A percentile compares a stretch with the other conserved stretches of the same genome.
Conservation (phyloP, 64 coral and sea anemone genomes). For the Actinia equina region DNA sequence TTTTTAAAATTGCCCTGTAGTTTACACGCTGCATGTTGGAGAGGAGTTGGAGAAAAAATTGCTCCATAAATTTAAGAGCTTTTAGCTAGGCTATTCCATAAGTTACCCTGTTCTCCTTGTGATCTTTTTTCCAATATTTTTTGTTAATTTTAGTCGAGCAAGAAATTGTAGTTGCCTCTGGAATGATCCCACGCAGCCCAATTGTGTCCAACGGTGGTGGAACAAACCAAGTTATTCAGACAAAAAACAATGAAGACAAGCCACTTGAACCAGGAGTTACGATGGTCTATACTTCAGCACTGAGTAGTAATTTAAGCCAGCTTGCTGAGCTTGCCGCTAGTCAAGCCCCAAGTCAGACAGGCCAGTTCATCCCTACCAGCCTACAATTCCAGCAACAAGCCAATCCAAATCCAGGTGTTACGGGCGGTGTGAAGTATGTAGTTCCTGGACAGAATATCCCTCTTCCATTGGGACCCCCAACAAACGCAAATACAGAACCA, state of each 20-base stretch:
- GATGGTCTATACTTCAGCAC: conserved; percentile 12
- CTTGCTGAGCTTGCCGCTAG: conserved; percentile 57
- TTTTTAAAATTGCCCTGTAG: no score
- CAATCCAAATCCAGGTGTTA: background rate
- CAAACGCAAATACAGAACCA: conserved; percentile 50
- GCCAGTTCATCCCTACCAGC: background rate
- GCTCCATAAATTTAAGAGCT: no score
- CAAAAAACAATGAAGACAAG: background rate
- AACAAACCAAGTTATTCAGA: background rate
- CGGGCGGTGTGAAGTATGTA: conserved; percentile 20
- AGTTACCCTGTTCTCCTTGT: no score
- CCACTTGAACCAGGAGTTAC: background rate
- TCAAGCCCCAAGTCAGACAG: conserved; percentile 32
- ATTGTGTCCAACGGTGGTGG: background rate
- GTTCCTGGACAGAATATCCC: conserved; percentile 43
- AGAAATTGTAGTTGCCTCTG: conserved; percentile 12
- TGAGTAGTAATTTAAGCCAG: conserved; percentile 55
- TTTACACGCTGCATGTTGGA: no score
- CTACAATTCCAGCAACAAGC: conserved; percentile 25
- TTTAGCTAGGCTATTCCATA: no score
- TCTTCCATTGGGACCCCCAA: conserved; percentile 39
- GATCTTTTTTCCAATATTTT: background rate
- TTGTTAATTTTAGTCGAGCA: background rate
- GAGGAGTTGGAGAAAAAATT: no score
- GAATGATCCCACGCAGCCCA: background rate